Conservation (phyloP, 2,797 vertebrate species). For the Phrynocephalus forsythii region DNA sequence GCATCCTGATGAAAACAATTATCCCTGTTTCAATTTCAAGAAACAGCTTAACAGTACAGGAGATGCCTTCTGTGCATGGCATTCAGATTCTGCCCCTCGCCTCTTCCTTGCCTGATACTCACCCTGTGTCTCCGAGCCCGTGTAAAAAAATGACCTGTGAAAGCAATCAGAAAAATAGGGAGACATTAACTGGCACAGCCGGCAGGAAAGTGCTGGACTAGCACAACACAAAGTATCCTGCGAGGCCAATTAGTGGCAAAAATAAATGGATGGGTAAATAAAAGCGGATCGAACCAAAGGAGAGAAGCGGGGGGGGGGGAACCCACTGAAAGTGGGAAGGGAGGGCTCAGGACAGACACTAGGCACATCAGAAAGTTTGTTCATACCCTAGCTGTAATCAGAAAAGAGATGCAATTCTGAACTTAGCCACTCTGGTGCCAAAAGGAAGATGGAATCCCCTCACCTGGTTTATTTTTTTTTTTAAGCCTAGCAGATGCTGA, state of each 20-base stretch:
- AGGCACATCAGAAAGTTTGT: background rate
- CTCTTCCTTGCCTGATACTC: slow-evolving; percentile 69
- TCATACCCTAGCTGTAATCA: background rate
- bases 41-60: background rate
- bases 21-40: background rate
- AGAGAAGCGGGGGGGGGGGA: rapidly evolving
- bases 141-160: slow-evolving; percentile 97
- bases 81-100: background rate
- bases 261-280: background rate
- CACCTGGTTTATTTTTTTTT: background rate
- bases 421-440: background rate
- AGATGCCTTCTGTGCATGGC: background rate
- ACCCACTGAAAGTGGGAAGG: slow-evolving; percentile 9
- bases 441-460: background rate
- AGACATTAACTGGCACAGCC: slow-evolving; percentile 32
- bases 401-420: background rate
- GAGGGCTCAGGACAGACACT: background rate
- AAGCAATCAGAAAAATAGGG: slow-evolving; percentile 48
- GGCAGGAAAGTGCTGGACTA: background rate
- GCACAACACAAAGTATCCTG: background rate
- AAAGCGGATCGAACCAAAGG: background rate
- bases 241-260: slow-evolving; percentile 51
- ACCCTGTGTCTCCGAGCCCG: slow-evolving; percentile 96
- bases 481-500: background rate
- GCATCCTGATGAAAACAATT: background rate